Conservation (phyloP, 2,888 invertebrate genomes). For the Limnephilus auricula region DNA sequence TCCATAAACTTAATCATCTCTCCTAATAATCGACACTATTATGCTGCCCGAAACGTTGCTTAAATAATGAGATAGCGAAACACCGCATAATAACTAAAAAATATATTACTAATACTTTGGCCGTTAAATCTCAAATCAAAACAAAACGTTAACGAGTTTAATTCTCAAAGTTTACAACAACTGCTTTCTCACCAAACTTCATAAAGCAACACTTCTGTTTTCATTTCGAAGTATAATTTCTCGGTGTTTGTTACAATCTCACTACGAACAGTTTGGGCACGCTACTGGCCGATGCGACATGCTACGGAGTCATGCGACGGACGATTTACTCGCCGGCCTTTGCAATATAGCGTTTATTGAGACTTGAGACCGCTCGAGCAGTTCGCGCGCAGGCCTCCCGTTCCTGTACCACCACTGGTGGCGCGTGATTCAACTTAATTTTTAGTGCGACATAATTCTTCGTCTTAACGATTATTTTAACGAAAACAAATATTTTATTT, state of each 20-base stretch:
- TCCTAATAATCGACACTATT: no score
- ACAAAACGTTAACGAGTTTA: background rate
- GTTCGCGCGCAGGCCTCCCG: slow-evolving; percentile 19
- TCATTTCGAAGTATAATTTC: background rate
- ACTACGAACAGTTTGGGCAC: slow-evolving; percentile 32
- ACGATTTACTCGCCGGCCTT: slow-evolving; percentile 20
- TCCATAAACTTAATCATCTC: no score
- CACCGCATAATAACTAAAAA: no score
- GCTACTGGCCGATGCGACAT: slow-evolving; percentile 27
- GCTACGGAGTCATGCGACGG: slow-evolving; percentile 40
- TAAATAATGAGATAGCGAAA: no score
- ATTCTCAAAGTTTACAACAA: background rate
- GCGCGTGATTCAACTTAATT: slow-evolving; percentile 22
- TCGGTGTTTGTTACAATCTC: background rate
- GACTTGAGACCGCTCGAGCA: background rate
- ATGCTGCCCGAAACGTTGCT: no score
- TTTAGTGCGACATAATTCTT: background rate
- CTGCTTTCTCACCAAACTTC: background rate
- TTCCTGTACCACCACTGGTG: slow-evolving; percentile 19
- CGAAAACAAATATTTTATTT: background rate
- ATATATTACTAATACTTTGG: no score
- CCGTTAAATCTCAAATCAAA: no score
- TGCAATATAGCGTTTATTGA: slow-evolving; percentile 33
- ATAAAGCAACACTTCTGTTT: background rate
- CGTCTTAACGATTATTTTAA: background rate